Evolutionary conservation across 2,113 vertebrate genomes (phyloP).

Genomic region (Passer montanus): DNA sequence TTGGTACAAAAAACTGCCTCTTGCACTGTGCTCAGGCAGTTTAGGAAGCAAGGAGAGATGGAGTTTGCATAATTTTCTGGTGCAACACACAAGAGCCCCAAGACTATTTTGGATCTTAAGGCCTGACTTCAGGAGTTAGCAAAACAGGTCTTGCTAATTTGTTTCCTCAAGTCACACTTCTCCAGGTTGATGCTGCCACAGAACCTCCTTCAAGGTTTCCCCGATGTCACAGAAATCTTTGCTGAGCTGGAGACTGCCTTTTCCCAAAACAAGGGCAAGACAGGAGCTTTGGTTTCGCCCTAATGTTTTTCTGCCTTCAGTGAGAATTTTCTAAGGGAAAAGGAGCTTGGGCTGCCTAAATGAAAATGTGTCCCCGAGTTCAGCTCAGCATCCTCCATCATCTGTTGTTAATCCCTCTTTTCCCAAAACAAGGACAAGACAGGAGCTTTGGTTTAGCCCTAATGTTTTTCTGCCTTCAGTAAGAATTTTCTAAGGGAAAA

Average conservation of each 20-base stretch:
- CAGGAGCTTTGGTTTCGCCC: background rate
- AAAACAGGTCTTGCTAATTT: background rate
- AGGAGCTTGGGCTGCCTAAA: background rate
- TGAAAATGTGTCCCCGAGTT: background rate
- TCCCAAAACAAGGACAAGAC: background rate
- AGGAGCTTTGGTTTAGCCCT: background rate
- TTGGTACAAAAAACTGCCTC: background rate
- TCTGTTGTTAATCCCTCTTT: too few species aligned
- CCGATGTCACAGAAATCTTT: background rate
- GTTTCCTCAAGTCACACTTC: background rate
- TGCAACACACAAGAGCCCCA: background rate
- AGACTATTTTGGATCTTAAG: background rate
- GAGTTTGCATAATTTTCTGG: background rate
- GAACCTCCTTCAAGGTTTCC: background rate
- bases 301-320: background rate
- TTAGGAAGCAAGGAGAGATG: background rate
- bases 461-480: background rate
- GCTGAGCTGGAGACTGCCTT: background rate
- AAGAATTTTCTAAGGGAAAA: background rate
- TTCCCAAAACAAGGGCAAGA: background rate
- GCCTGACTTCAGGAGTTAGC: background rate
- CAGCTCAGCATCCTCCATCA: background rate
- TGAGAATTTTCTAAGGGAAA: background rate
- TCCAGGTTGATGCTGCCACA: accelerated
- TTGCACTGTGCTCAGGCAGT: background rate